Base-by-base conservation (phyloP, 1,140 invertebrate genomes). In the Heliconius congener region DNA sequence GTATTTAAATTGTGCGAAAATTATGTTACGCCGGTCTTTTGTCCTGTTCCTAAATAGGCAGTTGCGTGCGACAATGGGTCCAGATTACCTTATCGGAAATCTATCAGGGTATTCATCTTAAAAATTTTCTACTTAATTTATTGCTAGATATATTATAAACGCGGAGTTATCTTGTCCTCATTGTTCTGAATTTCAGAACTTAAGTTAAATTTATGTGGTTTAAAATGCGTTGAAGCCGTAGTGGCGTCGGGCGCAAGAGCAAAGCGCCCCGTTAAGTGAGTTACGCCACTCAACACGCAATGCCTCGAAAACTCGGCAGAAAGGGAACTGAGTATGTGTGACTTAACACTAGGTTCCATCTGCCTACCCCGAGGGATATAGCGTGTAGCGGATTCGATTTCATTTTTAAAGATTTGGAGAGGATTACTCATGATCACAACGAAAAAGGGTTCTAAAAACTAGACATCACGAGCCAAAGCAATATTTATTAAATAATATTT, bases 51-150 rank as follows among this genome's bases (percentile, higher is more conserved):
- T 23, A 72, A 72, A 37, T 19, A 19, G 71, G 71, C 71, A 72
- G 18, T 42, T 72, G 30, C 34, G 71, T n/a, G 71, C 9, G 37
- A 72, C 71, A 72, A 72, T 72, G 71, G 71, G 8, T n/a, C 71
- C 37, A 72, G 71, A 42, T 72, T 72, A 19, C 37, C 37, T 72
- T 72, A 72, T 72, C 71, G 71, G 71, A 27, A 72, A 42, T 39
- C 37, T 34, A 72, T 72, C 71, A 72, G 37, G 37, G 37, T 42
- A 42, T 72, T 72, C 71, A 72, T 72, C 34, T 72, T n/a, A 72
- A 37, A 72, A 72, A 72, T 72, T 72, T 72, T 72, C 30, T 39
- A 72, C 71, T 42, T 39, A 72, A 72, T 72, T 72, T 39, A 72
- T 42, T 72, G 71, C 71, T 72, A 37, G 34, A 37, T 37, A 13